Evolutionary conservation across 2,113 vertebrate genomes (phyloP).

Genomic region (Tragulus kanchil): DNA sequence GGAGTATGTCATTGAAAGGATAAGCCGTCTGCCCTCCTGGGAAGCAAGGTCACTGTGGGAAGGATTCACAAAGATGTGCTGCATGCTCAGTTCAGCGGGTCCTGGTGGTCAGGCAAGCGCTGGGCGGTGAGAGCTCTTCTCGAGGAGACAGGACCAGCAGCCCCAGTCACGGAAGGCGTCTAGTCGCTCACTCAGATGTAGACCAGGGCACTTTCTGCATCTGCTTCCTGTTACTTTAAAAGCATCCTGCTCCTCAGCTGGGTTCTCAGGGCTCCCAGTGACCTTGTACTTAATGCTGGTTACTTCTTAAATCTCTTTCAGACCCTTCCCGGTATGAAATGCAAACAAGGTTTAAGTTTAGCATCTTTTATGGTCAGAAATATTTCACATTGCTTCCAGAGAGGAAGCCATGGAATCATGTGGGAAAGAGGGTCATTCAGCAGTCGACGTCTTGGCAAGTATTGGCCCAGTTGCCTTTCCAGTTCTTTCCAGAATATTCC

Average conservation of each 20-base stretch:
- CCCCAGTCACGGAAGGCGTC: background rate
- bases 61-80: background rate
- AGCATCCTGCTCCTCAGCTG: accelerated
- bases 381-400: background rate
- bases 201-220: accelerated
- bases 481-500: background rate
- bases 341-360: background rate
- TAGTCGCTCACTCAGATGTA: background rate
- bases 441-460: background rate
- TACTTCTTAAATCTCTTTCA: background rate
- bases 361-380: background rate
- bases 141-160: background rate
- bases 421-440: background rate
- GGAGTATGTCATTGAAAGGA: background rate
- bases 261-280: background rate
- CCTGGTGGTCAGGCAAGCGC: background rate
- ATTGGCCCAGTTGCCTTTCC: background rate
- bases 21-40: background rate
- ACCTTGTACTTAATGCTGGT: background rate
- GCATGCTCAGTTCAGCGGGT: background rate
- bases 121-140: accelerated
- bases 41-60: background rate
- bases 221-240: background rate
- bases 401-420: background rate
- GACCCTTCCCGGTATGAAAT: background rate